These are phyloP conservation scores for Pseudonaja textilis DNA, from an alignment of 2,113 vertebrate genomes.

Conservation along the genomic window DNA sequence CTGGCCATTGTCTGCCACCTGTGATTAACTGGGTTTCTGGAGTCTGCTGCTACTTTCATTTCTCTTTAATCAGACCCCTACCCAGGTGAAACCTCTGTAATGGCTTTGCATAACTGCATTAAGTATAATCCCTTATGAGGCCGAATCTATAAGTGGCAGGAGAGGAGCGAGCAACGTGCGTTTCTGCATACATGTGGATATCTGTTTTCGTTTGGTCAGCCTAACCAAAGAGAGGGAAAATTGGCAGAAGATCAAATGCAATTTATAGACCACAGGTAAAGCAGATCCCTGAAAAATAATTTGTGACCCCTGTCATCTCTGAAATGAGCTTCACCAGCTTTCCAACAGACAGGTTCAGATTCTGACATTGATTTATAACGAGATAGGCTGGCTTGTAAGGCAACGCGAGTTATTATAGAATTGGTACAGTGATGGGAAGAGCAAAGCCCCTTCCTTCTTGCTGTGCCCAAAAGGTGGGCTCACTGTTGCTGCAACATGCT, in stretches of 20 bases:
- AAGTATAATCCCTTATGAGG: background rate
- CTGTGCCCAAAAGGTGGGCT: background rate
- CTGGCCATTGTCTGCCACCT: background rate
- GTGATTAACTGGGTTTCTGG: background rate
- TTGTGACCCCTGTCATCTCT: background rate
- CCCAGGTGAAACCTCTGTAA: background rate
- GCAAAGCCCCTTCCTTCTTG: background rate
- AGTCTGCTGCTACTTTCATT: background rate
- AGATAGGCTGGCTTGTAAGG: background rate
- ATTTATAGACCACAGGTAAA: background rate
- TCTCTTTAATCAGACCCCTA: background rate
- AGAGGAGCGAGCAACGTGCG: background rate
- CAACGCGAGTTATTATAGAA: background rate
- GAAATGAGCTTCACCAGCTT: background rate
- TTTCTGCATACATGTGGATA: background rate
- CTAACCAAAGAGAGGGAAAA: background rate
- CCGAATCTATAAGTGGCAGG: background rate
- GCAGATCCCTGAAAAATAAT: background rate
- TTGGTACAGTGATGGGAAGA: background rate
- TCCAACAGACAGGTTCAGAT: background rate
- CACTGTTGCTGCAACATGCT: background rate
- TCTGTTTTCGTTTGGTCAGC: background rate
- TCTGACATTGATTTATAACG: slow-evolving; percentile 14
- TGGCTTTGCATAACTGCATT: background rate
- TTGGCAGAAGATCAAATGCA: background rate